Base-by-base conservation (phyloP, 1,140 invertebrate species). In the Brachionus plicatilis region DNA sequence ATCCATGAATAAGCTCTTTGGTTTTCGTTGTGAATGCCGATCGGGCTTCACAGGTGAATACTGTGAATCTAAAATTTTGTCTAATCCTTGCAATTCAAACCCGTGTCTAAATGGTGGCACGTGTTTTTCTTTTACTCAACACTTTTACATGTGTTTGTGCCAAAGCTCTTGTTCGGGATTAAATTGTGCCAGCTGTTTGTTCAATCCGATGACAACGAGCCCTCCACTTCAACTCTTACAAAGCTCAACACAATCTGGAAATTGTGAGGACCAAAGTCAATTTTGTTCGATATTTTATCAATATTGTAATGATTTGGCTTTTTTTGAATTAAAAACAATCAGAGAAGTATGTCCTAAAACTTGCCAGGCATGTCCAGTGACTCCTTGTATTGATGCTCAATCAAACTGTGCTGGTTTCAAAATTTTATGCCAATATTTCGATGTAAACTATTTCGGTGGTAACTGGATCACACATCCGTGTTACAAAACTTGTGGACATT, bases 61-160 rank as follows among this genome's bases (percentile, higher is more conserved):
- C 29, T 82, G 79, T 47, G 79, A 82, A 68, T 65, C 24, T 14
- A 82, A 33, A 29, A 47, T 50, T 27, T 27, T 27, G 20, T 14
- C 7, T 17, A 14, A 76, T 27, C 43, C 72, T 20, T 76, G 72
- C 12, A 7, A 27, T 11, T 50, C 43, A 24, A 76, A 76, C 50
- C 72, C 72, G 43, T 76, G 72, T 76, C 20, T 50, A 11, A 76
- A 76, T 76, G 72, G 68, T 41, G 68, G 68, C 17, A 72, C 68
- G n/a, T 72, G 68, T 72, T 72, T 20, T 43, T 72, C 68, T 41
- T 72, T 72, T 72, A 72, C 68, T 2, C 14, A 43, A 12, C 20
- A 37, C 9, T 41, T 72, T 11, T 72, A 41, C 68, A 72, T 20
- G n/a, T 72, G 68, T 72, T 7, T 72, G 17, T 72, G 68, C 17